phyloP scores from a whole-genome alignment of 2,797 vertebrate species.

The Fundulus diaphanus region DNA sequence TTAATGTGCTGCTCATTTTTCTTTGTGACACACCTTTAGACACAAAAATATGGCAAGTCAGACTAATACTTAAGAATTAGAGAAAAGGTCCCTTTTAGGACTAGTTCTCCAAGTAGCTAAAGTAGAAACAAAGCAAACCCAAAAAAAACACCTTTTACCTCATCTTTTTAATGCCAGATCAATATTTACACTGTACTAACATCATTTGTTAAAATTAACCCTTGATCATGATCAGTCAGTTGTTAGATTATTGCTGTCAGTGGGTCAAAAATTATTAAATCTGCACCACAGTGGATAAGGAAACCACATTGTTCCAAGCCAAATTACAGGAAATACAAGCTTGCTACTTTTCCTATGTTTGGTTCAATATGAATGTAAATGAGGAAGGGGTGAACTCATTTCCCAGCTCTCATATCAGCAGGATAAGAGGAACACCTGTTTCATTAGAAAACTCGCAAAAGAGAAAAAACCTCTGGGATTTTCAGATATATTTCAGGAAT shows the following conservation, averaged over 20 bases:
- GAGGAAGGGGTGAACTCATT: constrained; percentile 50
- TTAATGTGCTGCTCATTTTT: background rate
- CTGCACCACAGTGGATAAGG: constrained; percentile 14
- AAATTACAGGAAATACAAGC: constrained; percentile 42
- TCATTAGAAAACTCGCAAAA: constrained; percentile 55
- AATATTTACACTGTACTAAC: background rate
- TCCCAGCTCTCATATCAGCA: constrained; percentile 62
- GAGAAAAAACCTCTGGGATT: constrained; percentile 47
- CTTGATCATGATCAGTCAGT: constrained; percentile 40
- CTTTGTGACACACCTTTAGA: background rate
- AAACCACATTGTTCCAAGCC: constrained; percentile 35
- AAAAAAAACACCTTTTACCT: background rate
- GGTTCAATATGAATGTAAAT: constrained; percentile 63
- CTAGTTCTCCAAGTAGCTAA: background rate
- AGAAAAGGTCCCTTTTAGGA: background rate
- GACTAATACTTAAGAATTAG: background rate
- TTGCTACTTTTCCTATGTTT: constrained; percentile 43
- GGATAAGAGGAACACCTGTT: constrained; percentile 63
- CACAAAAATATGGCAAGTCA: background rate
- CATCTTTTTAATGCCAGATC: constrained; percentile 19
- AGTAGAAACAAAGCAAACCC: background rate
- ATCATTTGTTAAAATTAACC: constrained; percentile 25
- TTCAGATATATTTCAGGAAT: constrained; percentile 41
- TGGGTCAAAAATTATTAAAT: constrained; percentile 51
- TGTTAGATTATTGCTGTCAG: constrained; percentile 30